Evolutionary conservation across 2,113 vertebrate species (phyloP), one percentile per base, ranked within the genome.

Genomic region (Blennius ocellaris): DNA sequence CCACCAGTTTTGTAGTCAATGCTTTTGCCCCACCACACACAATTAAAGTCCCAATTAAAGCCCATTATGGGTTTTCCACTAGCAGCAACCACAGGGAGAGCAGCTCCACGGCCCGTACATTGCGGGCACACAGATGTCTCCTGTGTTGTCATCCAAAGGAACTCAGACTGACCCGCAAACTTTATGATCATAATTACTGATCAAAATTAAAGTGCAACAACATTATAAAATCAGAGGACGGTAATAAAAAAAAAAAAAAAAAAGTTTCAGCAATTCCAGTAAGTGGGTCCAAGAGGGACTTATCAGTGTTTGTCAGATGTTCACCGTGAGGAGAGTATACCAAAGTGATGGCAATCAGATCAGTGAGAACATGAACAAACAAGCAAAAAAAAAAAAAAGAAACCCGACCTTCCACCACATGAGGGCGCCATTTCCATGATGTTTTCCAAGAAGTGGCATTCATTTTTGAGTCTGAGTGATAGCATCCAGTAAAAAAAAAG

Each of bases 21-120:
- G 89, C 87, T 90, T 90, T 90, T 83, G 66, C 90, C 90, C 53
- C 75, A 90, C 90, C 92, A 78, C 86, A 90, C 87, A 92, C 89
- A 92, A 91, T 92, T 92, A 92, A 90, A 90, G 87, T 91, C 80
- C 90, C 90, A 92, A 92, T 93, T 93, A 93, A 92, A 87, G 84
- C 61, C 90, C 90, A 93, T 93, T 93, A 92, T 89, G 87, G 91
- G 69, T 92, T 90, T 91, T 89, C 90, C 89, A 88, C 88, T 84
- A 73, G 86, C 80, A 72, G 72, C 73, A 45, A 90, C 90, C 91
- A 71, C 88, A 90, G 76, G 84, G 80, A 73, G 86, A 88, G 69
- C 73, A 87, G 79, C 83, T 81, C 87, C 80, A 70, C 40, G 66
- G 83, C 70, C 76, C 61, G 73, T 76, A 75, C 82, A 80, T 88